phyloP scores from a whole-genome alignment of 2,888 invertebrate genomes.

The Laothoe populi region DNA sequence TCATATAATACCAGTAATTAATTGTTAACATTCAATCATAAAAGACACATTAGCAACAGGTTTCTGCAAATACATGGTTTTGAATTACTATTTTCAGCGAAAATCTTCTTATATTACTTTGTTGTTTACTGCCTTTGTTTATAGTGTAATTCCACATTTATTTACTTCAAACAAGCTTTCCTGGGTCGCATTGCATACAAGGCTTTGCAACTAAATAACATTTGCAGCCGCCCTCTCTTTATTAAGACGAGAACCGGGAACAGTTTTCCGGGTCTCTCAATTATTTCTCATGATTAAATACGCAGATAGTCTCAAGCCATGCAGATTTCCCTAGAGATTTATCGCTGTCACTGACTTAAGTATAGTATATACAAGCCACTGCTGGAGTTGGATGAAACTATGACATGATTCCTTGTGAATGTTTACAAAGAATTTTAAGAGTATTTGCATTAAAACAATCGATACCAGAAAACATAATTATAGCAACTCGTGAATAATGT shows the following conservation, averaged over 20 bases:
- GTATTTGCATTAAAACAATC: too few species aligned
- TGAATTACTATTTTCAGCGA: neutral
- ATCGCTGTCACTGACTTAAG: neutral
- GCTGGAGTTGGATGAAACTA: neutral
- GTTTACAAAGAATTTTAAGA: too few species aligned
- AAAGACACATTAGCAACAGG: too few species aligned
- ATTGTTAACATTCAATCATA: too few species aligned
- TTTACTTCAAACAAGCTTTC: neutral
- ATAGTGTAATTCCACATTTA: neutral
- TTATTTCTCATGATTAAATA: slow-evolving; percentile 10
- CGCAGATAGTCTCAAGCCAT: neutral
- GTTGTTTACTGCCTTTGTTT: slow-evolving; percentile 1
- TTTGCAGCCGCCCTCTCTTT: neutral
- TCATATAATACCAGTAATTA: too few species aligned
- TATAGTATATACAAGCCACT: neutral
- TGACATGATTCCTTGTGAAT: neutral
- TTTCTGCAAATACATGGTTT: neutral
- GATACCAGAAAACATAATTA: too few species aligned
- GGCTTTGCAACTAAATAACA: slow-evolving; percentile 8
- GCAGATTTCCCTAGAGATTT: slow-evolving; percentile 1
- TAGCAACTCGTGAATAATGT: too few species aligned
- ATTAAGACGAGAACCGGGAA: neutral
- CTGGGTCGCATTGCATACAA: neutral
- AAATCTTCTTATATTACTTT: neutral
- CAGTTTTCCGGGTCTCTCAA: neutral